A percentile compares a stretch with the other conserved stretches of the same genome.
phyloP scores from a whole-genome alignment of 2,888 invertebrate species.

The Pantelozetes paolii region DNA sequence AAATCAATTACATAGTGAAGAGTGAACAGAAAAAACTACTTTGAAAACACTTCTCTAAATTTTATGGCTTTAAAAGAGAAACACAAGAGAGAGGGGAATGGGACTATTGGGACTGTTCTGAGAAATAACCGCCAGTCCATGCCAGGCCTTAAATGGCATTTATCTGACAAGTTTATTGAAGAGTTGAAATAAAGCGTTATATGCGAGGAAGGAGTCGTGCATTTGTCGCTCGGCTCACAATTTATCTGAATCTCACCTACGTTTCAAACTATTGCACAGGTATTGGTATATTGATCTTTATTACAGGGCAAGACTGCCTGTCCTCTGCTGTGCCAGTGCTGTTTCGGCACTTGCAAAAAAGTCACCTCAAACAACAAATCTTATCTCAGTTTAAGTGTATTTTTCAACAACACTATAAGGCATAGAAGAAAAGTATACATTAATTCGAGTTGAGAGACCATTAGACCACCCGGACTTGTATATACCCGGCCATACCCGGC shows the following conservation, averaged over 20 bases:
- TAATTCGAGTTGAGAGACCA: conserved; percentile 11
- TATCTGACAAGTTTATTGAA: conserved; percentile 35
- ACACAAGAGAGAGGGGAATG: conserved; percentile 19
- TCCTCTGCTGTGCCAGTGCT: conserved; percentile 8
- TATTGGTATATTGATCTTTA: conserved; percentile 29
- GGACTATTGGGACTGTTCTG: not conserved
- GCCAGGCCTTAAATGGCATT: conserved; percentile 30
- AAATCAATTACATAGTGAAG: conserved; percentile 20
- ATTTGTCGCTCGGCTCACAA: conserved; percentile 11
- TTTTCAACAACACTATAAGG: conserved; percentile 35
- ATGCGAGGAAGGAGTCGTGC: not conserved
- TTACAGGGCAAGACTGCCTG: conserved; percentile 32
- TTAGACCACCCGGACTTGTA: conserved; percentile 27
- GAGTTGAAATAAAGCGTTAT: conserved; percentile 34
- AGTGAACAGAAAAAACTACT: not conserved
- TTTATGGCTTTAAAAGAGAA: conserved; percentile 28
- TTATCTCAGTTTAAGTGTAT: conserved; percentile 35
- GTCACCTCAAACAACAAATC: conserved; percentile 35
- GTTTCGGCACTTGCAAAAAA: conserved; percentile 17
- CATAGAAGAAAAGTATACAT: conserved; percentile 9
- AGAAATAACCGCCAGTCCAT: conserved; percentile 26
- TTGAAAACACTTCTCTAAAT: conserved; percentile 20
- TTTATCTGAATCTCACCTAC: conserved; percentile 32
- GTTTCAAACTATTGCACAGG: conserved; percentile 2
- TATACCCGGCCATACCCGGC: not conserved